Evolutionary conservation across 2,888 invertebrate species (phyloP).

Genomic region (Lumbricus terrestris): DNA sequence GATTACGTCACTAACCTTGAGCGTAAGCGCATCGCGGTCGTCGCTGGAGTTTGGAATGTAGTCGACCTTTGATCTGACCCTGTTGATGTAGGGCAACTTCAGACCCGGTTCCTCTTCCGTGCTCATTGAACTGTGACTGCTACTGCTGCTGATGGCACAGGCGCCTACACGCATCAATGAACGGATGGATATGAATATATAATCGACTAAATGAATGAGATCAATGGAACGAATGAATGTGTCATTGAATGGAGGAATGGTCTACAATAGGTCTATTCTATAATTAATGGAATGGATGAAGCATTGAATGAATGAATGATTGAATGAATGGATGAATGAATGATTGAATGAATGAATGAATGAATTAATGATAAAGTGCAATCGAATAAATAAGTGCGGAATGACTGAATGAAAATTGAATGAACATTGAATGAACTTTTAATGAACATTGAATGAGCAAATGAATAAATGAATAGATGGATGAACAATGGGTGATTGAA

Average conservation of each 20-base stretch:
- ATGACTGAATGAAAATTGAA: not conserved
- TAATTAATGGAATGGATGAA: not conserved
- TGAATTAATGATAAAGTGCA: not conserved
- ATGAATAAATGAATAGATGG: not conserved
- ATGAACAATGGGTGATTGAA: not conserved
- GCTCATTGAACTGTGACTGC: conserved; percentile 18
- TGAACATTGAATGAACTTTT: too few species aligned
- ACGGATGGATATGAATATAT: not conserved
- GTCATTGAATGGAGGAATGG: too few species aligned
- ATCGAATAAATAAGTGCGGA: not conserved
- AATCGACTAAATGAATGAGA: too few species aligned
- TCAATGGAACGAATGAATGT: too few species aligned
- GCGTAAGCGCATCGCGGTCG: not conserved
- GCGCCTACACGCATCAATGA: not conserved
- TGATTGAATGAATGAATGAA: not conserved
- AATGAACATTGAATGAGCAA: not conserved
- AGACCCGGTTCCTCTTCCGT: not conserved
- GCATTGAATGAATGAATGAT: not conserved
- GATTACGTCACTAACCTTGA: not conserved
- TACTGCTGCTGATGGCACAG: conserved; percentile 15
- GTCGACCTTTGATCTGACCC: conserved; percentile 19
- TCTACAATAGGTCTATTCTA: too few species aligned
- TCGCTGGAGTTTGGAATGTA: not conserved
- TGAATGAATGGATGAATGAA: not conserved
- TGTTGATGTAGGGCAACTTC: not conserved